Evolutionary conservation across 2,888 invertebrate genomes (phyloP), one percentile per base, ranked within the genome.

Genomic region (Drosophila mimetica): DNA sequence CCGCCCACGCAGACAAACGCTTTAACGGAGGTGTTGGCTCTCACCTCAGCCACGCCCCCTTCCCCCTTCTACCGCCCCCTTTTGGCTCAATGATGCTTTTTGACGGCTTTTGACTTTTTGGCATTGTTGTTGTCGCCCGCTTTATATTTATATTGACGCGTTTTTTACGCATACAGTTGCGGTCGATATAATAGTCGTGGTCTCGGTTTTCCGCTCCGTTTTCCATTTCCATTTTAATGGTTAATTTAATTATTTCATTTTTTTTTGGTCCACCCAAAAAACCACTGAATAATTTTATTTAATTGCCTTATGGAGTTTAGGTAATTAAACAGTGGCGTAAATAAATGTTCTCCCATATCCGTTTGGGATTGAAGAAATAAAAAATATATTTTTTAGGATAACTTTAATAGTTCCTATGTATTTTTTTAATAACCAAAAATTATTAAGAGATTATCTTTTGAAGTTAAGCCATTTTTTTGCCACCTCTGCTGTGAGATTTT

Each of bases 31-130:
- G 51, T 59, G 52, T 53, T 48, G 41, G 28, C 13, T 25, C 52
- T 28, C 22, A 30, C 50, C 53, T 37, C 41, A n/a, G 36, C 37
- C 25, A 32, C 41, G 28, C 32, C 64, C 52, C 42, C 30, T 9
- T 0, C 13, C 37, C n/a, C 28, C 16, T 11, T 1, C 8, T 8
- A 1, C 30, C 13, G 30, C 9, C 34, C 20, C 16, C 8, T 22
- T 37, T 37, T 14, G 32, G 69, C 70, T 69, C 81, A 77, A 70
- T 81, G 79, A 79, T 74, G 86, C 75, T 65, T 78, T 86, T 77
- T 84, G 82, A 86, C 66, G 76, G 78, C 81, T 75, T 83, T 83
- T 86, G 84, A 78, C 83, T 86, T 71, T 73, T 71, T 76, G 50
- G 74, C 67, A 52, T 46, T 69, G 54, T 51, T 67, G 65, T 59